Evolutionary conservation across 2,888 invertebrate genomes (phyloP).

Genomic region (Harmothoe impar): DNA sequence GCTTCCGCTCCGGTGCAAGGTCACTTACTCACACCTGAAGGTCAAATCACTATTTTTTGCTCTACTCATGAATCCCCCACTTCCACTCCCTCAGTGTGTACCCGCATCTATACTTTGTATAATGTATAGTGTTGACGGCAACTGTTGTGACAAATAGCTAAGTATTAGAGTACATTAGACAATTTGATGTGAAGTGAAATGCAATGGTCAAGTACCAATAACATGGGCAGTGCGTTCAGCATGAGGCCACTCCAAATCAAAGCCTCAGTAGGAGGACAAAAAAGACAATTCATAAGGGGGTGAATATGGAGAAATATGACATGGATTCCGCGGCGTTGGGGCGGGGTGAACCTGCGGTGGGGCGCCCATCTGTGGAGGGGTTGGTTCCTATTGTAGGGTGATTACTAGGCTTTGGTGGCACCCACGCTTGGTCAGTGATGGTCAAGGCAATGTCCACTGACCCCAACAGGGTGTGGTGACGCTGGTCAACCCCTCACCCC

Average conservation of each 20-base stretch:
- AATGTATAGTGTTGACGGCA: no score
- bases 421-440: slow-evolving; percentile 13
- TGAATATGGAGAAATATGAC: slow-evolving; percentile 11
- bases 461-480: slow-evolving; percentile 16
- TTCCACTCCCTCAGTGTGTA: no score
- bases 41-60: not conserved
- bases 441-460: slow-evolving; percentile 49
- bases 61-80: no score
- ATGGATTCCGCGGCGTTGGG: not conserved
- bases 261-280: not conserved
- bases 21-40: not conserved
- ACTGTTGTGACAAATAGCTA: no score
- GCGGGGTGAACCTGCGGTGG: not conserved
- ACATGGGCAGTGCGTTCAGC: not conserved
- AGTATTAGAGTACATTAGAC: no score
- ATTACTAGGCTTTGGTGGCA: slow-evolving; percentile 39
- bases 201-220: not conserved
- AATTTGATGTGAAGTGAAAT: no score
- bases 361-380: slow-evolving; percentile 3
- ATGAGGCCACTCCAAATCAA: not conserved
- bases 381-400: not conserved
- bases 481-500: not conserved
- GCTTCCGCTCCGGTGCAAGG: not conserved
- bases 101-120: no score
- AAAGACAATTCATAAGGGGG: not conserved